A percentile compares a stretch with the other conserved stretches of the same genome.
Evolutionary conservation across 2,888 invertebrate species (phyloP).

Genomic region (Lasius fuliginosus): DNA sequence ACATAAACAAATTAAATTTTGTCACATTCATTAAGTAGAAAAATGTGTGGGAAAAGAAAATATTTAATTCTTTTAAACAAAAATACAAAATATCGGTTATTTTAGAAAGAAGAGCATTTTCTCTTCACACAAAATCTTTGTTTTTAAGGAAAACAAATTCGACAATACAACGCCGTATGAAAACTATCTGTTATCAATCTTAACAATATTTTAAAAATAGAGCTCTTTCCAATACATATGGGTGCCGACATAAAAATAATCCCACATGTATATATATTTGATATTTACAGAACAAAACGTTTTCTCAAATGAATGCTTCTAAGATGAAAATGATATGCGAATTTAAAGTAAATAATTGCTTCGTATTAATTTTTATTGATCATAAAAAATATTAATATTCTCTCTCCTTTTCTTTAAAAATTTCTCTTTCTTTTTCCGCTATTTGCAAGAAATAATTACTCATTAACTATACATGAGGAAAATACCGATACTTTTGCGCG

Average conservation of each 20-base stretch:
- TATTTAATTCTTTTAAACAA: background rate
- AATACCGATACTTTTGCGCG: background rate
- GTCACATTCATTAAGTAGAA: background rate
- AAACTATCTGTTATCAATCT: background rate
- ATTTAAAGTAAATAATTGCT: background rate
- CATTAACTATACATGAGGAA: background rate
- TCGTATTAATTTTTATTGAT: background rate
- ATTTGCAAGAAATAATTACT: background rate
- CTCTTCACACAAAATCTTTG: background rate
- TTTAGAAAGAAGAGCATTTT: background rate
- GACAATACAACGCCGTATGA: background rate
- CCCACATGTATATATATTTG: background rate
- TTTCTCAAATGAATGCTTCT: background rate
- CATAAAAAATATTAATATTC: background rate
- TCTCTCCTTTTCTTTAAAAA: background rate
- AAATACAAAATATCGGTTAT: background rate
- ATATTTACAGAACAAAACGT: background rate
- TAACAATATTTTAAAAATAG: slow-evolving; percentile 7
- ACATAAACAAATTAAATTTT: background rate
- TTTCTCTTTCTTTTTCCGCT: background rate
- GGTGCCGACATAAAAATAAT: background rate
- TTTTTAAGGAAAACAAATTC: background rate
- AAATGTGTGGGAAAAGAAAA: background rate
- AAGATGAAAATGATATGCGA: background rate
- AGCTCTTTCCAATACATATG: background rate